Evolutionary conservation across 2,797 vertebrate species (phyloP).

Genomic region (Tenualosa thibaudeaui): DNA sequence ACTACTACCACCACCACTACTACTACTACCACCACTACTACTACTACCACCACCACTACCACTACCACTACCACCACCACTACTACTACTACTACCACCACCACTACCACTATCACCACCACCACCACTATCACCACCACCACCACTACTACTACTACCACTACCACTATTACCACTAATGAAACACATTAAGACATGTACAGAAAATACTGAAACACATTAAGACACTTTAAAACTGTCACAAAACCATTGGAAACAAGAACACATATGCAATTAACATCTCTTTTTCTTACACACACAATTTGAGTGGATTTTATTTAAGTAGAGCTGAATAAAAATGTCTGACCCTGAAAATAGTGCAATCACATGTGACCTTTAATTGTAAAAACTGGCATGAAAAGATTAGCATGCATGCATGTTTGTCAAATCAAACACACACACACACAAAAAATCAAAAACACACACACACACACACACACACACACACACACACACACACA

Average conservation of each 20-base stretch:
- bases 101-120: too few species aligned
- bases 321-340: not conserved
- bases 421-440: not conserved
- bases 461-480: not conserved
- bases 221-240: too few species aligned
- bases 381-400: not conserved
- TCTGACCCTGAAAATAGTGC: not conserved
- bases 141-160: too few species aligned
- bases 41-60: too few species aligned
- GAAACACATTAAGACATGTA: not conserved
- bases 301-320: not conserved
- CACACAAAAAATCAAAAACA: not conserved
- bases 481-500: not conserved
- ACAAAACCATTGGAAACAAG: too few species aligned
- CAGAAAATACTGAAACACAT: not conserved
- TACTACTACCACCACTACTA: too few species aligned
- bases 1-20: too few species aligned
- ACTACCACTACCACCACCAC: too few species aligned
- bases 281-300: not conserved
- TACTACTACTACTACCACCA: too few species aligned
- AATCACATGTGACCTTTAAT: not conserved
- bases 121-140: too few species aligned
- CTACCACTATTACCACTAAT: too few species aligned
- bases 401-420: not conserved
- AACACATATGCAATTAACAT: not conserved